phyloP scores from a whole-genome alignment of 2,888 invertebrate genomes.

The Andrena hattorfiana region DNA sequence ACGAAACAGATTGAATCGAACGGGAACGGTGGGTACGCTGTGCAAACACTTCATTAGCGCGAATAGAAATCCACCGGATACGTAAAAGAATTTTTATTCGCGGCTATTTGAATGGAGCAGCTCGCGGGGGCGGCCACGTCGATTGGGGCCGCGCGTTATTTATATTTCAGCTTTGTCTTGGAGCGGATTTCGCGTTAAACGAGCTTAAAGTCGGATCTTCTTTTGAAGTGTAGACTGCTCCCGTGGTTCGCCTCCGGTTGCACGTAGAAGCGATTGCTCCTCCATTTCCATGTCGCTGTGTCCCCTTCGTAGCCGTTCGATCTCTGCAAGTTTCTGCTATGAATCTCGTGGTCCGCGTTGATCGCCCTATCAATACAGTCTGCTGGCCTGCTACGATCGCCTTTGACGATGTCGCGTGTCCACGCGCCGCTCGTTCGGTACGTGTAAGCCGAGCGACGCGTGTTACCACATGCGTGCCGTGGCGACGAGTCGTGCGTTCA shows the following conservation, averaged over 20 bases:
- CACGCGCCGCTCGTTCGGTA: constrained; percentile 18
- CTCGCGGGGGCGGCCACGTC: neutral
- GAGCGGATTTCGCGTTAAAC: constrained; percentile 21
- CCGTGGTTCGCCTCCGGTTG: too few relatives aligned
- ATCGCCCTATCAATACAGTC: neutral
- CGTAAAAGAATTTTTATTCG: constrained; percentile 40
- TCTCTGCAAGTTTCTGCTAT: neutral
- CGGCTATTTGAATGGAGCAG: constrained; percentile 26
- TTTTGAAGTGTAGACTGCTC: too few relatives aligned
- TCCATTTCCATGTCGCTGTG: too few relatives aligned
- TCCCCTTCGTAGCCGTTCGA: too few relatives aligned
- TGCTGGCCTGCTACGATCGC: neutral
- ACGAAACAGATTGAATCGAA: constrained; percentile 10
- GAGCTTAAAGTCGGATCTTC: constrained; percentile 19
- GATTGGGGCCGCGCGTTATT: constrained; percentile 35
- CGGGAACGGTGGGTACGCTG: constrained; percentile 6
- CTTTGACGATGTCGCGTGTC: constrained; percentile 33
- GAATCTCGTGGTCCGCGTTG: neutral
- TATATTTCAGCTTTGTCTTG: constrained; percentile 46
- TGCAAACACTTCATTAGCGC: constrained; percentile 57
- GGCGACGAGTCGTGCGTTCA: constrained; percentile 43
- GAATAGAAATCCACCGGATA: constrained; percentile 28
- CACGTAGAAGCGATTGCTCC: too few relatives aligned
- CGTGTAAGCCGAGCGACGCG: constrained; percentile 2
- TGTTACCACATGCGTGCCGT: neutral